These are phyloP conservation scores for Leuctra nigra DNA, from an alignment of 2,888 invertebrate species.

Conservation along the genomic window DNA sequence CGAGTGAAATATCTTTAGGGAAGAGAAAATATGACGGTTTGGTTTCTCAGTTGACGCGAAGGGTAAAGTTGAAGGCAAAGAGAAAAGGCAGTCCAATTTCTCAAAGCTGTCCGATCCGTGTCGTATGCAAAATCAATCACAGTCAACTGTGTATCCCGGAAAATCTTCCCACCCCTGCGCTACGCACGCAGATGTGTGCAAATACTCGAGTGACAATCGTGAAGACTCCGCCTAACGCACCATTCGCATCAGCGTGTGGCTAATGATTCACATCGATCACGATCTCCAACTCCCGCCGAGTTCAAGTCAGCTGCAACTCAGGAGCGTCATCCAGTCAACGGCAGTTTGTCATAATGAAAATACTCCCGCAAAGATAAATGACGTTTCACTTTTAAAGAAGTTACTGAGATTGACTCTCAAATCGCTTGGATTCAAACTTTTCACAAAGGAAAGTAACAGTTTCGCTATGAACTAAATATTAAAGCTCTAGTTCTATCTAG, in stretches of 20 bases:
- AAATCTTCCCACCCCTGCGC: background rate
- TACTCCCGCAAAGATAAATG: slow-evolving; percentile 6
- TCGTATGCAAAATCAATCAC: slow-evolving; percentile 44
- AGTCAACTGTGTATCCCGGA: slow-evolving; percentile 25
- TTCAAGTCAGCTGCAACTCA: slow-evolving; percentile 9
- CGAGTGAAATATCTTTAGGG: slow-evolving; percentile 9
- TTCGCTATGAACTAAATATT: no score
- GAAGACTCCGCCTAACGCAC: slow-evolving; percentile 6
- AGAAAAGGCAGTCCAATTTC: slow-evolving; percentile 40
- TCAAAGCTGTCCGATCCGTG: slow-evolving; percentile 44
- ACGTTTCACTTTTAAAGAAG: background rate
- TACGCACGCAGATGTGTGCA: slow-evolving; percentile 11
- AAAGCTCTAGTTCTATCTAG: no score
- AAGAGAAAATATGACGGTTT: slow-evolving; percentile 22
- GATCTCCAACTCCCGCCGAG: slow-evolving; percentile 5
- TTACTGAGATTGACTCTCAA: background rate
- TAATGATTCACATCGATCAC: slow-evolving; percentile 11
- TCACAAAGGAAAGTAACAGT: background rate
- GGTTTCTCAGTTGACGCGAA: slow-evolving; percentile 17
- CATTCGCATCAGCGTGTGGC: background rate
- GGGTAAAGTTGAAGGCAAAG: slow-evolving; percentile 19
- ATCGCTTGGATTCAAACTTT: background rate
- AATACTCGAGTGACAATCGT: background rate
- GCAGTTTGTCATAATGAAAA: slow-evolving; percentile 11
- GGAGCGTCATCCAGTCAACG: slow-evolving; percentile 1